Percentiles rank a stretch among this genome's conserved stretches.
Conservation (phyloP, 2,888 invertebrate genomes). For the Rugalucina vietnamica region DNA sequence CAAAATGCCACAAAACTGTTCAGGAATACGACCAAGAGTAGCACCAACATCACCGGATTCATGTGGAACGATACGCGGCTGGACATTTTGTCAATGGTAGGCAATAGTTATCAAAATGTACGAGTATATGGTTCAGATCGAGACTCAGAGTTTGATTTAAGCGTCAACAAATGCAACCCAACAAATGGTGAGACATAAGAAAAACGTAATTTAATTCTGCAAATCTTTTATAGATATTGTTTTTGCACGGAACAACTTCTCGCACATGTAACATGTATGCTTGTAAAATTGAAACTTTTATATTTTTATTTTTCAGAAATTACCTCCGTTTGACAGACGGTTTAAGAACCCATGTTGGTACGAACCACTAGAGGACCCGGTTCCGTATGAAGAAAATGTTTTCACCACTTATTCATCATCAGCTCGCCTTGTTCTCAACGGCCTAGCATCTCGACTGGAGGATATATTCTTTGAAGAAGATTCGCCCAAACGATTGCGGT, state of each 20-base stretch:
- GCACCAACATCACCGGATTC: not conserved
- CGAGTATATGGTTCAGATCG: no score
- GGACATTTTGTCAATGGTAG: slow-evolving; percentile 62
- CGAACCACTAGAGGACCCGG: slow-evolving; percentile 61
- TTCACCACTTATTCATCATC: slow-evolving; percentile 61
- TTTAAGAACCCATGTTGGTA: slow-evolving; percentile 79
- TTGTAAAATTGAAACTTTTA: no score
- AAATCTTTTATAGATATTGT: no score
- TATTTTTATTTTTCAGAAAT: slow-evolving; percentile 65
- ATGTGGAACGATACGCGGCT: slow-evolving; percentile 64
- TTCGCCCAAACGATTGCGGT: slow-evolving; percentile 84
- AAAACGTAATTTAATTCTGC: no score
- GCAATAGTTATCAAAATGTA: no score
- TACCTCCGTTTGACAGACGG: slow-evolving; percentile 63
- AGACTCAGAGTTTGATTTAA: no score
- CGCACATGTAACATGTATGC: no score
- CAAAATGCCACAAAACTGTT: not conserved
- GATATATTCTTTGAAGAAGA: slow-evolving; percentile 18
- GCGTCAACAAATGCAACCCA: no score
- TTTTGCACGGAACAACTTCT: no score
- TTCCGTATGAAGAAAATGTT: slow-evolving; percentile 71
- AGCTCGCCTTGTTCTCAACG: slow-evolving; percentile 35
- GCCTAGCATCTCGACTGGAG: slow-evolving; percentile 21
- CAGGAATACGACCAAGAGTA: not conserved
- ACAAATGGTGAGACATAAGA: no score